Evolutionary conservation across 2,797 vertebrate genomes (phyloP), one percentile per base, ranked within the genome.

Genomic region (Paguma larvata): DNA sequence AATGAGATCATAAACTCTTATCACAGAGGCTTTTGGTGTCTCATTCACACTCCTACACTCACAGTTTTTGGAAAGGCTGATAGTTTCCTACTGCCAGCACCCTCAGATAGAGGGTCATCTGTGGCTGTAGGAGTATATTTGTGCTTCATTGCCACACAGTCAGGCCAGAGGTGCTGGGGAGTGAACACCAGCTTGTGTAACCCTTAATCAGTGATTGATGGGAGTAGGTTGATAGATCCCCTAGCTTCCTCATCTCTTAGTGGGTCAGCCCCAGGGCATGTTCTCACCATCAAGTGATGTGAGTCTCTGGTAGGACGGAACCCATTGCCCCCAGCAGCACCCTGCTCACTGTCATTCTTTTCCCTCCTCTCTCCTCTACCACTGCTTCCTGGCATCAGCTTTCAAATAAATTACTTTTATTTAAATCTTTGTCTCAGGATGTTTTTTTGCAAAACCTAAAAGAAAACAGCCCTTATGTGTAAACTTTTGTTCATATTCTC

Each of bases 401-500:
- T 78, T 23, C 48, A 79, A 38, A 85, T 44, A 89, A 85, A 38
- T 16, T 32, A 21, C 1, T 32, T 72, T 16, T 21, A 72, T 7
- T 44, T 56, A n/a, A 5, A 2, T 89, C 63, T 88, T 78, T 96
- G 48, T 88, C 13, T 85, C 41, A 44, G 82, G 77, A 51, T 83
- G 62, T 85, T 95, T 85, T 85, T 48, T 89, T 13, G 46, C 1
- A 91, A 93, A 94, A 68, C 13, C 32, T 59, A 85, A n/a, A 19
- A 73, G 44, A 83, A 75, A 87, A 82, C 34, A 77, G 59, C 27
- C 56, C 23, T 63, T 77, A 38, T 53, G n/a, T 80, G 10, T 32
- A 93, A 77, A 85, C 67, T 84, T 95, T 62, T 41, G 11, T 41
- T 70, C 19, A 21, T 72, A 25, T 19, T 6, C 46, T 25, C 30